These are phyloP conservation scores for Scleropages formosus DNA, from an alignment of 2,797 vertebrate genomes.

Conservation along the genomic window DNA sequence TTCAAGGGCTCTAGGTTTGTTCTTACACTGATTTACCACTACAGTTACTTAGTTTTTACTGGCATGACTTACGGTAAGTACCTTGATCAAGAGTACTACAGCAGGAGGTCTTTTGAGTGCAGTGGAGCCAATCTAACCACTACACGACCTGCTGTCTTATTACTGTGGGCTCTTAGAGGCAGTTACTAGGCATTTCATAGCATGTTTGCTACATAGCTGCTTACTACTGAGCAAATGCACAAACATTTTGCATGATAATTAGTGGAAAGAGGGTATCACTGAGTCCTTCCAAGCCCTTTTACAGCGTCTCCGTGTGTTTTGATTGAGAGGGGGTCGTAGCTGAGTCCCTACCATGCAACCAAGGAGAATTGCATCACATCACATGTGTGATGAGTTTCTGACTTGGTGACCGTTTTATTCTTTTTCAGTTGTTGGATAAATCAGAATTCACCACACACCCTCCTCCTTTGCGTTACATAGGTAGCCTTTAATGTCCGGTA, in stretches of 20 bases:
- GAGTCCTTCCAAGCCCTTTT: neutral
- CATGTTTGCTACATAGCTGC: neutral
- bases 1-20: too few relatives aligned
- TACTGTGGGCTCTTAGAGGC: conserved; percentile 15
- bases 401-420: neutral
- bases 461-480: neutral
- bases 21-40: too few relatives aligned
- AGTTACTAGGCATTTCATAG: neutral
- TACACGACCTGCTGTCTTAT: neutral
- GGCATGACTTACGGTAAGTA: too few relatives aligned
- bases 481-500: neutral
- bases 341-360: neutral
- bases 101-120: too few relatives aligned
- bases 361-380: neutral
- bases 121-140: too few relatives aligned
- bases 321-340: neutral
- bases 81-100: too few relatives aligned
- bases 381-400: neutral
- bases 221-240: too few relatives aligned
- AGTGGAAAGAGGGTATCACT: neutral
- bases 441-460: too few relatives aligned
- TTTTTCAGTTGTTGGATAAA: neutral
- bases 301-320: too few relatives aligned
- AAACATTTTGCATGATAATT: neutral
- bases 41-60: too few relatives aligned